phyloP scores from a whole-genome alignment of 2,888 invertebrate genomes.

The Tyria jacobaeae region DNA sequence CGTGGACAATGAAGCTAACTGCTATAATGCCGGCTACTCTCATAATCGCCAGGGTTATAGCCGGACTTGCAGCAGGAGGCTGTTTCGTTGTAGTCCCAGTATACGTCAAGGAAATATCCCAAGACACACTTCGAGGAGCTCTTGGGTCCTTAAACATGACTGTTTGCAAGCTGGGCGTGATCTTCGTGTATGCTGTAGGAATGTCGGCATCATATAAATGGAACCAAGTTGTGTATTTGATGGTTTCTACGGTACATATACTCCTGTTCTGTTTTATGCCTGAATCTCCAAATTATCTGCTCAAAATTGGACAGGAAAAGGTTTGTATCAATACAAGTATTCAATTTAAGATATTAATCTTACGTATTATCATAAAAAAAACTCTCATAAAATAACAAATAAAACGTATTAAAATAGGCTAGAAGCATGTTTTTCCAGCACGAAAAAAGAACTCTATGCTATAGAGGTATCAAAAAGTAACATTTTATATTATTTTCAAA shows the following conservation, averaged over 20 bases:
- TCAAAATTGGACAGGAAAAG: conserved; percentile 69
- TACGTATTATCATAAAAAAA: too few species aligned
- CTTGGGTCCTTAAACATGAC: conserved; percentile 72
- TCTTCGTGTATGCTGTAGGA: conserved; percentile 70
- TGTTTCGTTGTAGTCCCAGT: conserved; percentile 71
- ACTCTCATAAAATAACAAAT: too few species aligned
- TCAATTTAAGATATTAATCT: too few species aligned
- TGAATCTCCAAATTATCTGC: conserved; percentile 72
- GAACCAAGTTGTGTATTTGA: conserved; percentile 65
- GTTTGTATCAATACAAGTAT: too few species aligned
- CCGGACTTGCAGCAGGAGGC: conserved; percentile 67
- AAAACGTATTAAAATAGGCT: too few species aligned
- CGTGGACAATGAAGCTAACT: conserved; percentile 67
- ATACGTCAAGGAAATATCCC: conserved; percentile 71
- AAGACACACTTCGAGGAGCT: conserved; percentile 67
- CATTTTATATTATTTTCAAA: too few species aligned
- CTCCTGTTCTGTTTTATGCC: conserved; percentile 70
- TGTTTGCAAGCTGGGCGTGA: conserved; percentile 72
- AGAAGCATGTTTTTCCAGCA: too few species aligned
- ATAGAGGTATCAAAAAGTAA: too few species aligned
- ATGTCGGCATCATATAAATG: conserved; percentile 60
- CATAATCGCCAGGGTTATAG: conserved; percentile 63
- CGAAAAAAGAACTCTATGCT: too few species aligned
- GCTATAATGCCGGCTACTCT: conserved; percentile 57
- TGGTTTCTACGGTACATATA: conserved; percentile 58